Conservation (phyloP, 2,888 invertebrate genomes). For the Synergus laeviventris region DNA sequence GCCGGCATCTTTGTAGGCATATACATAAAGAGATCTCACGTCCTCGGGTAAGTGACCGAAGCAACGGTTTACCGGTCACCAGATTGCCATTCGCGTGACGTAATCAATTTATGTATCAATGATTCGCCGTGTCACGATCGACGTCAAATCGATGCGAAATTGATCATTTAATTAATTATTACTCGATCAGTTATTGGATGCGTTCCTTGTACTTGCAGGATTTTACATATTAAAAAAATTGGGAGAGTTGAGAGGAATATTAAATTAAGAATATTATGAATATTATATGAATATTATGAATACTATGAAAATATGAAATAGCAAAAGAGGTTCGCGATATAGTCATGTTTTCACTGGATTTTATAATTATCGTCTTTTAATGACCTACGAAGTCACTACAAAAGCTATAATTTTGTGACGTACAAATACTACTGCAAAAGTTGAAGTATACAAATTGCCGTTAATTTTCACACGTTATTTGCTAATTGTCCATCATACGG, state of each 20-base stretch:
- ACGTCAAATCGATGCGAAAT: not conserved
- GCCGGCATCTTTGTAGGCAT: not conserved
- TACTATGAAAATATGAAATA: too few species aligned
- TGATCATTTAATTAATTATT: slow-evolving; percentile 14
- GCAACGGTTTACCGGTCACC: slow-evolving; percentile 51
- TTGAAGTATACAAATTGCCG: slow-evolving; percentile 15
- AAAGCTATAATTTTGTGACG: slow-evolving; percentile 27
- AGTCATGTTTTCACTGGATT: too few species aligned
- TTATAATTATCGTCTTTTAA: not conserved
- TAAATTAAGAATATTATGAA: too few species aligned
- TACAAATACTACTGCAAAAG: slow-evolving; percentile 19
- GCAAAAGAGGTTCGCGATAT: too few species aligned
- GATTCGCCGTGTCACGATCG: slow-evolving; percentile 28
- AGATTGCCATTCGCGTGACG: slow-evolving; percentile 50
- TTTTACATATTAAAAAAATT: too few species aligned
- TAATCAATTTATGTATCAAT: slow-evolving; percentile 26
- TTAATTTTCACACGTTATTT: not conserved
- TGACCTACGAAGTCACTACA: not conserved
- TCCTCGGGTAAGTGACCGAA: slow-evolving; percentile 34
- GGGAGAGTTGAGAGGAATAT: too few species aligned
- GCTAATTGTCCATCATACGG: not conserved
- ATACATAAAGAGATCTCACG: not conserved
- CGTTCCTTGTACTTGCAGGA: too few species aligned
- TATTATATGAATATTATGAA: too few species aligned
- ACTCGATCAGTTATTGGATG: not conserved